These are phyloP conservation scores for Anarsia innoxiella DNA, from an alignment of 2,888 invertebrate genomes.

Conservation along the genomic window DNA sequence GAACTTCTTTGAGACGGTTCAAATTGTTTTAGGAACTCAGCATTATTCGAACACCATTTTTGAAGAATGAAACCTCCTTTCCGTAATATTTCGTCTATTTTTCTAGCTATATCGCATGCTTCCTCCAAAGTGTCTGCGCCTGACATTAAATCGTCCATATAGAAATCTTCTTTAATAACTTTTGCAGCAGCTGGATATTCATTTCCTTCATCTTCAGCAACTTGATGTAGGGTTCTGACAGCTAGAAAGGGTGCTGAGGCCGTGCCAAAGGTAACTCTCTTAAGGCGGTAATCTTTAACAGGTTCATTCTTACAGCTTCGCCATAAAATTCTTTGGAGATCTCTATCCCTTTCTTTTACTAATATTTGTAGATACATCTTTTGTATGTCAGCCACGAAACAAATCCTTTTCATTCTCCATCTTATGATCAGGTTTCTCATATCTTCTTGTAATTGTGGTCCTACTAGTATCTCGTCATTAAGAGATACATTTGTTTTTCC, in stretches of 20 bases:
- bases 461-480: conserved; percentile 19
- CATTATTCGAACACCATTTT: conserved; percentile 19
- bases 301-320: conserved; percentile 7
- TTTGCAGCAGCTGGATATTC: conserved; percentile 14
- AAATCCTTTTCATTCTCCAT: conserved; percentile 14
- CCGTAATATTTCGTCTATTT: conserved; percentile 21
- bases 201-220: conserved; percentile 15
- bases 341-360: conserved; percentile 5
- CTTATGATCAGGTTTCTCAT: conserved; percentile 20
- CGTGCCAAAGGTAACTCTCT: conserved; percentile 19
- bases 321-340: conserved; percentile 15
- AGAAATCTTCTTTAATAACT: conserved; percentile 11
- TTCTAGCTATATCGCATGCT: conserved; percentile 15
- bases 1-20: too few relatives aligned
- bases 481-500: conserved; percentile 14
- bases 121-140: conserved; percentile 20
- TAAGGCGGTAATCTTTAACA: conserved; percentile 17
- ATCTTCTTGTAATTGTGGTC: conserved; percentile 21
- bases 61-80: conserved; percentile 18
- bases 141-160: conserved; percentile 22
- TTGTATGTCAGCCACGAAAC: conserved; percentile 16
- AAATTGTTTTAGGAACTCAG: too few relatives aligned
- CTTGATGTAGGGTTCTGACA: conserved; percentile 13
- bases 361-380: conserved; percentile 25
- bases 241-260: conserved; percentile 18